Evolutionary conservation across 2,888 invertebrate genomes (phyloP).

Genomic region (Acanthococcus lagerstroemiae): DNA sequence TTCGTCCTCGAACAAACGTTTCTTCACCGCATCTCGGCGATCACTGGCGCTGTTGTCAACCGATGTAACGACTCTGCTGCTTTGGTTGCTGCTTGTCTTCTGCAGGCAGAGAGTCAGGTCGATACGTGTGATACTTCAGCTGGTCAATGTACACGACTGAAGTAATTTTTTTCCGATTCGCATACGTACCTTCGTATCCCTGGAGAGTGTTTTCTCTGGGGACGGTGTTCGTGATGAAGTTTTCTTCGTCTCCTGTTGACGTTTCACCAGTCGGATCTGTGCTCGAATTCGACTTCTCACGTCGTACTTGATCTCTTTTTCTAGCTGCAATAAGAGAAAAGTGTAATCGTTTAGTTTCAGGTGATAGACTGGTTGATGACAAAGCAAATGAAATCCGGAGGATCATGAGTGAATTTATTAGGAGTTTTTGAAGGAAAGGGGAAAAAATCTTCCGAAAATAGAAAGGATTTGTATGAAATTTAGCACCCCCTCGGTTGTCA

Average conservation of each 20-base stretch:
- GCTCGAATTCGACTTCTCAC: slow-evolving; percentile 63
- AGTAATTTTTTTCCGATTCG: too few relatives aligned
- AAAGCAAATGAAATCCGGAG: too few relatives aligned
- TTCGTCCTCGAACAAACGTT: background rate
- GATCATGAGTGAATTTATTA: too few relatives aligned
- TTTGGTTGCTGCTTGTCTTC: background rate
- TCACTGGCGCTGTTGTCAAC: background rate
- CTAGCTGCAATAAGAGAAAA: too few relatives aligned
- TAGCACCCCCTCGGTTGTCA: too few relatives aligned
- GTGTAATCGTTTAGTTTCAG: background rate
- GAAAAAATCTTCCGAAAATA: too few relatives aligned
- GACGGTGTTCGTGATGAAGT: slow-evolving; percentile 19
- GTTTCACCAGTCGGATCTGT: slow-evolving; percentile 63
- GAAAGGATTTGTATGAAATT: too few relatives aligned
- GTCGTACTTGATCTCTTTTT: slow-evolving; percentile 66
- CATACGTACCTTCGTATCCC: slow-evolving; percentile 5
- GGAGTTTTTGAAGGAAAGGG: too few relatives aligned
- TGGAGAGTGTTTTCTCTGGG: slow-evolving; percentile 29
- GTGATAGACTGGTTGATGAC: background rate
- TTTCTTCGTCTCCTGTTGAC: slow-evolving; percentile 43
- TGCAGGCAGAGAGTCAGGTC: background rate
- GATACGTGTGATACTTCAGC: too few relatives aligned
- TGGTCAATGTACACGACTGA: too few relatives aligned
- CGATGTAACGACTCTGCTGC: background rate
- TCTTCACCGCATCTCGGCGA: background rate